Evolutionary conservation across 2,888 invertebrate species (phyloP), one percentile per base, ranked within the genome.

Genomic region (Synergus gifuensis): DNA sequence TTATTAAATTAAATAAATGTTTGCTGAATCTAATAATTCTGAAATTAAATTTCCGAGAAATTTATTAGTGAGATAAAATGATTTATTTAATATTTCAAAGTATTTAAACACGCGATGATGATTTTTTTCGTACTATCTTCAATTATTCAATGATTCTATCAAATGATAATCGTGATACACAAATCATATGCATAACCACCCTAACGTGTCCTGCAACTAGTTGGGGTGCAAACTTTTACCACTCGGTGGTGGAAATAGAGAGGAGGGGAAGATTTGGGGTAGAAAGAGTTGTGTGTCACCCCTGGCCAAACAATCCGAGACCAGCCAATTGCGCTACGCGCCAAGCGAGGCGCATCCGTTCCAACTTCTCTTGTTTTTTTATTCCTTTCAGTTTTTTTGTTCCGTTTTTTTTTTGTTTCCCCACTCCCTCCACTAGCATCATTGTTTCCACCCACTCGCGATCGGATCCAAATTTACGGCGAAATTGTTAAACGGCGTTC

Each of bases 401-500:
- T 28, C 14, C 28, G 28, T 28, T 28, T 28, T 22, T 62, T 66
- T 11, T 80, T 78, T 79, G 77, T 49, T 77, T 44, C 9, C 78
- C 60, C 62, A 78, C 79, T 49, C 79, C 78, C 62, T 64, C 77
- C 22, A 78, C 82, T 78, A 73, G 78, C 79, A 81, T 80, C 82
- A 80, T 84, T 81, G 81, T 81, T 85, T 81, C 83, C 81, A 80
- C 83, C 81, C 77, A 79, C 79, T 81, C 76, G 78, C 63, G 66
- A 80, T 76, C 82, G 82, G 82, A 82, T 80, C 78, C 83, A 84
- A 86, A 86, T 89, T 87, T 86, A 85, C 84, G 85, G 79, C 82
- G 82, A 87, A 87, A 89, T 87, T 86, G 87, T 86, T 87, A 88
- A 88, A 87, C 87, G 87, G 86, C 85, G 85, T 88, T 89, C 85